Conservation (phyloP, 2,797 vertebrate species). For the Lerista edwardsae region DNA sequence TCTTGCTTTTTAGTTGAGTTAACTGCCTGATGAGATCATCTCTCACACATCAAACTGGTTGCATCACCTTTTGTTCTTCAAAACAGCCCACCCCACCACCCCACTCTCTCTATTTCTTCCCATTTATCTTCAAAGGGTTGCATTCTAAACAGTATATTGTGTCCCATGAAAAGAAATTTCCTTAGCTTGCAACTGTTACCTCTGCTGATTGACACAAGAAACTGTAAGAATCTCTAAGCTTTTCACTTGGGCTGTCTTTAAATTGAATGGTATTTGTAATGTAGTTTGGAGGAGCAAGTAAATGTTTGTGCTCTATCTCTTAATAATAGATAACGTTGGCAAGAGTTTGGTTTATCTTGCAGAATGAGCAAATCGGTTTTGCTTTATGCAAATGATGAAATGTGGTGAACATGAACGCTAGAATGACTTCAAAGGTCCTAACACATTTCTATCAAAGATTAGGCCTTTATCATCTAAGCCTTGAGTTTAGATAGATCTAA, state of each 20-base stretch:
- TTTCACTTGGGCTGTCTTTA: not conserved
- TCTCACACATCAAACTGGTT: no score
- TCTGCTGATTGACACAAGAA: slow-evolving; percentile 40
- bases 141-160: slow-evolving; percentile 41
- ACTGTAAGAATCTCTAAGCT: not conserved
- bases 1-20: slow-evolving; percentile 56
- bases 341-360: not conserved
- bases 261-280: not conserved
- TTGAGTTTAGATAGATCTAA: not conserved
- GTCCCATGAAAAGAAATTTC: slow-evolving; percentile 26
- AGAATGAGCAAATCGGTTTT: not conserved
- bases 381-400: not conserved
- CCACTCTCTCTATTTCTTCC: slow-evolving; percentile 52
- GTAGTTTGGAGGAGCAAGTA: slow-evolving; percentile 1
- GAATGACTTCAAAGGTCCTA: not conserved
- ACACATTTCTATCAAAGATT: not conserved
- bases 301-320: not conserved
- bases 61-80: slow-evolving; percentile 67
- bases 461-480: not conserved
- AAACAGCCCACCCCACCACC: slow-evolving; percentile 47
- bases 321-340: not conserved
- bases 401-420: not conserved
- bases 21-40: slow-evolving; percentile 74
- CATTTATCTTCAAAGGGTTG: slow-evolving; percentile 55
- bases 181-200: slow-evolving; percentile 45